These are phyloP conservation scores for Helarctos malayanus DNA, from an alignment of 2,797 vertebrate genomes.

Conservation along the genomic window DNA sequence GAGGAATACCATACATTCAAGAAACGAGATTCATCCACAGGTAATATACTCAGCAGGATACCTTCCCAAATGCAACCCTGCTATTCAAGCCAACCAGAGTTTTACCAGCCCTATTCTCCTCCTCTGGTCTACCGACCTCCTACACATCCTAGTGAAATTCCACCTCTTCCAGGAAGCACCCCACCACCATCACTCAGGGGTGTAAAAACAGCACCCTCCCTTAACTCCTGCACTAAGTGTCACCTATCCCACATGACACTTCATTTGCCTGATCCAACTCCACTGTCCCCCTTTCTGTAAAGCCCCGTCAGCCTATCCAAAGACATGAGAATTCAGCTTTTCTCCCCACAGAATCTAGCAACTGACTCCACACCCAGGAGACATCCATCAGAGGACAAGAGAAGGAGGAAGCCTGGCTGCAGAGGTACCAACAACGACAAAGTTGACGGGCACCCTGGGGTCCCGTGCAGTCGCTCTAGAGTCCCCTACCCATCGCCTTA, in stretches of 20 bases:
- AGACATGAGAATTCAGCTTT: not conserved
- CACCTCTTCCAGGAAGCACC: not conserved
- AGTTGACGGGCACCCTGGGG: fast-evolving
- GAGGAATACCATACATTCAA: not conserved
- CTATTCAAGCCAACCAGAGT: not conserved
- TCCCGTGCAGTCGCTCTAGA: fast-evolving
- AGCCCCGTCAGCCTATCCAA: not conserved
- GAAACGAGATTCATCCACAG: not conserved
- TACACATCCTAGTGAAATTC: not conserved
- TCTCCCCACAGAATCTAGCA: no score
- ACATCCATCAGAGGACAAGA: not conserved
- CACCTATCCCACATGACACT: not conserved
- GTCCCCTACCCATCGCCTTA: not conserved
- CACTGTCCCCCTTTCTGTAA: not conserved
- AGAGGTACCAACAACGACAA: no score
- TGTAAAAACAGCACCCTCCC: not conserved
- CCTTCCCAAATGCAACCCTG: not conserved
- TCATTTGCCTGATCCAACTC: not conserved
- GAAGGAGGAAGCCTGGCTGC: not conserved
- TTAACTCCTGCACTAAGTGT: not conserved
- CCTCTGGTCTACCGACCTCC: not conserved
- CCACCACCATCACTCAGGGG: no score
- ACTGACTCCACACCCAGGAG: not conserved
- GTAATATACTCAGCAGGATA: no score
- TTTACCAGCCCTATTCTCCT: not conserved